Percentiles rank a stretch among this genome's conserved stretches.
phyloP scores from a whole-genome alignment of 2,113 vertebrate genomes.

The Lepidothrix coronata region DNA sequence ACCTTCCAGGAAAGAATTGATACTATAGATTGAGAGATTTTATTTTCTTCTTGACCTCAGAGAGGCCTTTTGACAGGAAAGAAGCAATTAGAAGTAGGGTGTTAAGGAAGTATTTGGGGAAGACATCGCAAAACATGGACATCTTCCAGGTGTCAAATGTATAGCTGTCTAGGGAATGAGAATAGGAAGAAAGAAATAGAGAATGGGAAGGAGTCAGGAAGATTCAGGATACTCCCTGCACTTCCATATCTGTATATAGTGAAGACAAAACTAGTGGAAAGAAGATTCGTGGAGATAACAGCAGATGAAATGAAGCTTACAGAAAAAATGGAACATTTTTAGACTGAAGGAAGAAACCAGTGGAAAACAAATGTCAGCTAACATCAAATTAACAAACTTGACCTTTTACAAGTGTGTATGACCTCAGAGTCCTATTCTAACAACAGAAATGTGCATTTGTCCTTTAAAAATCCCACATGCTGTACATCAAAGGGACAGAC shows the following conservation, averaged over 20 bases:
- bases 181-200: not conserved
- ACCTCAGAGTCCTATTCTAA: not conserved
- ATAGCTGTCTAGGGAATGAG: not conserved
- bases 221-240: not conserved
- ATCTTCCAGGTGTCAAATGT: not conserved
- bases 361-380: not conserved
- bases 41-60: not conserved
- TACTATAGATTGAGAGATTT: not conserved
- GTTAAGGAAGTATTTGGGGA: not conserved
- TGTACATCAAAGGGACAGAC: not conserved
- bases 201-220: not conserved
- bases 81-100: not conserved
- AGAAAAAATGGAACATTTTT: not conserved
- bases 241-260: not conserved
- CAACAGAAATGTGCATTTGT: not conserved
- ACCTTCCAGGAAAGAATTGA: not conserved
- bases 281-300: not conserved
- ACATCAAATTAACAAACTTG: not conserved
- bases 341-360: not conserved
- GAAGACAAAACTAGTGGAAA: not conserved
- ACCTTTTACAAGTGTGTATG: not conserved
- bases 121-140: not conserved
- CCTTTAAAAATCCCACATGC: not conserved
- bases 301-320: not conserved
- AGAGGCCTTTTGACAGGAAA: not conserved